phyloP scores from a whole-genome alignment of 1,140 invertebrate species.

The Neodiprion virginianus region DNA sequence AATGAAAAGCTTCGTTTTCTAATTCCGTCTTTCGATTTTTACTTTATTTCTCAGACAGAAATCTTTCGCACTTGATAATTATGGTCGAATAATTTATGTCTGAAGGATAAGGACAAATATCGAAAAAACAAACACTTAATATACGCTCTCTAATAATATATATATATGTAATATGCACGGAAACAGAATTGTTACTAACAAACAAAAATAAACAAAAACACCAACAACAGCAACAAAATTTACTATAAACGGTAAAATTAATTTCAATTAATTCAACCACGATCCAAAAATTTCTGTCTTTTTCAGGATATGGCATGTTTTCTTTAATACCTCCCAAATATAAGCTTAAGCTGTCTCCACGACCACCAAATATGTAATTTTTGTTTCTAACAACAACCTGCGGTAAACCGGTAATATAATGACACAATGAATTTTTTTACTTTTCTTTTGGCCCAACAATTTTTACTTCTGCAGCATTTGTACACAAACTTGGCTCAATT shows the following conservation, averaged over 20 bases:
- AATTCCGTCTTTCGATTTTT: slow-evolving; percentile 45
- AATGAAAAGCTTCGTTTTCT: slow-evolving; percentile 16
- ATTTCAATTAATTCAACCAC: slow-evolving; percentile 24
- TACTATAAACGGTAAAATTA: slow-evolving; percentile 12
- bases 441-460: slow-evolving; percentile 12
- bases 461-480: background rate
- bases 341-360: slow-evolving; percentile 11
- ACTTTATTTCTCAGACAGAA: slow-evolving; percentile 14
- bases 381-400: background rate
- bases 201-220: slow-evolving; percentile 34
- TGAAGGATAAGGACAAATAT: slow-evolving; percentile 17
- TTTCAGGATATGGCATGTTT: slow-evolving; percentile 58
- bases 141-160: slow-evolving; percentile 39
- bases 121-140: slow-evolving; percentile 47
- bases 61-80: background rate
- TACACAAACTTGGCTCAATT: too few species aligned
- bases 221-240: slow-evolving; percentile 25
- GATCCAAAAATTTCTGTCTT: slow-evolving; percentile 55
- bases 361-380: slow-evolving; percentile 15
- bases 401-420: slow-evolving; percentile 12
- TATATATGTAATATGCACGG: slow-evolving; percentile 29
- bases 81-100: background rate
- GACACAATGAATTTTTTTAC: slow-evolving; percentile 5
- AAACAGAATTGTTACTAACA: slow-evolving; percentile 45
- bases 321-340: slow-evolving; percentile 32